Base-by-base conservation (phyloP, 2,797 vertebrate genomes). In the Sebastes itinus region DNA sequence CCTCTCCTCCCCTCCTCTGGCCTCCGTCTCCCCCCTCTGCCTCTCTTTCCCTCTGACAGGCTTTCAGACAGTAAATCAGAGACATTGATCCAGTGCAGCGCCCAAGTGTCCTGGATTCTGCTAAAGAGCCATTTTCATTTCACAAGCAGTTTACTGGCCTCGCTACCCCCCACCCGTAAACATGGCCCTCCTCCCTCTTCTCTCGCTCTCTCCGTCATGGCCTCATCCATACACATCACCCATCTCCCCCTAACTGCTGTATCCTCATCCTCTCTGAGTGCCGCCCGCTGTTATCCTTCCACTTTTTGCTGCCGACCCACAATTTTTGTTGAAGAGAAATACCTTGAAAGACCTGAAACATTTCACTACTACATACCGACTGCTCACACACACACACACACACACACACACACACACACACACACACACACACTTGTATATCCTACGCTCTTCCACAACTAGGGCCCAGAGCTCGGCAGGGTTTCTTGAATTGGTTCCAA, bases 61-160 rank as follows among this genome's bases (percentile, higher is more conserved):
- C 96, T 96, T 96, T 96, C 94, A 96, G 95, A 93, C 94, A 94
- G 94, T 96, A 96, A 96, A 96, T 96, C 95, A 96, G 93, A 88
- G 88, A 92, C 94, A 96, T 96, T 96, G 95, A 96, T 96, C 94
- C 93, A 92, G 93, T 55, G 60, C 93, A 94, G 95, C 90, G 94
- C 93, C 87, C 88, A 93, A 95, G 95, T 94, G 95, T 96, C 95
- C 94, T 96, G 95, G 94, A 94, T 96, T 96, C 95, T 94, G 95
- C 95, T 96, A 95, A 96, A 96, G 94, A 96, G 96, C 95, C 95
- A 95, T 96, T 96, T 96, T 96, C 95, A 96, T 96, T 96, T 96
- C 95, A 96, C 95, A 94, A 95, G 94, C 91, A 94, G 94, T 95
- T 95, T 95, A 95, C 94, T 89, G 89, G 88, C 91, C 90, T 82